Evolutionary conservation across 2,888 invertebrate genomes (phyloP), one percentile per base, ranked within the genome.

Genomic region (Branchellion lobata): DNA sequence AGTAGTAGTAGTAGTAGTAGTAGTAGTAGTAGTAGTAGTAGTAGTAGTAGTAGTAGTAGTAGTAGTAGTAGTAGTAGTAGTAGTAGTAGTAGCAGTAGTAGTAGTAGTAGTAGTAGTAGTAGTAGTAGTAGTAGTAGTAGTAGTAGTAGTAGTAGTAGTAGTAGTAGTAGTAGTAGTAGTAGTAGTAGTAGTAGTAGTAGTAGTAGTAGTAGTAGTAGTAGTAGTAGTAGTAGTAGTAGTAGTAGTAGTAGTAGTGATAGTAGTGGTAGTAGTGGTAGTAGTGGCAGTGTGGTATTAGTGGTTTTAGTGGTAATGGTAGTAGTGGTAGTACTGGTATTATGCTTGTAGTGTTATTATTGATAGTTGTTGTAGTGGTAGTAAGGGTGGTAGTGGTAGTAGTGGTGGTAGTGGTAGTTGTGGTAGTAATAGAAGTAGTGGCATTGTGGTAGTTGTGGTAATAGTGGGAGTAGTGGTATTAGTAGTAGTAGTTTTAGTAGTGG

Each of bases 1-100:
- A 29, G 24, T 65, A 29, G 24, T 65, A 29, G 24, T 65, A 29
- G 24, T 65, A 29, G 24, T 65, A 29, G 24, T 65, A 65, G 24
- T 65, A 65, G 24, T 65, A 65, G 24, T 65, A 65, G 24, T 65
- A 65, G 24, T 65, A 65, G 24, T 65, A 65, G 24, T 65, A 65
- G 24, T 65, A 65, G 24, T 65, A 65, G 24, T 65, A 65, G 24
- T 65, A 65, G 24, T 65, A 65, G 24, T 21, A 65, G 24, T 21
- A 65, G 24, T 65, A 65, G 24, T 65, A 65, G 24, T 65, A 65
- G 24, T 65, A 65, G 24, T 65, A 65, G 24, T 11, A 65, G 24
- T 65, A 65, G 24, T 65, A 65, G 8, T 65, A 65, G 24, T 65
- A 65, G 14, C 21, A 51, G 14, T 51, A 51, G 14, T 51, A 51